Evolutionary conservation across 2,113 vertebrate genomes (phyloP), one percentile per base, ranked within the genome.

Genomic region (Phocoena sinus): DNA sequence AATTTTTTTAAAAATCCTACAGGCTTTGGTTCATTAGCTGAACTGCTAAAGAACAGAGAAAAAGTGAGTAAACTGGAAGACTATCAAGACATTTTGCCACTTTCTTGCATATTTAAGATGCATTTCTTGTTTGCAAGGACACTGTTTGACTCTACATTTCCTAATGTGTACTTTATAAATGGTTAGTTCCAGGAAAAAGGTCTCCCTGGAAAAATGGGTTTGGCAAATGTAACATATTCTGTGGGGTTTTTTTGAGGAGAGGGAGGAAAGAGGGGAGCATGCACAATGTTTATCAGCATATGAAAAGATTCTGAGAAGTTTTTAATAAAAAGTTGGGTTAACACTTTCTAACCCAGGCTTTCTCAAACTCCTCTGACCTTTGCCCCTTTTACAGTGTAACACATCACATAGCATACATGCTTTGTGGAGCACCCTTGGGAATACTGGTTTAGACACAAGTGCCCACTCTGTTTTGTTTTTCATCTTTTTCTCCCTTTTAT

Each of bases 91-190:
- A 63, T 3, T 62, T 70, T 74, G 18, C 5, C 6, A 76, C 58
- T 76, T 92, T 87, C 58, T 70, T 76, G 21, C 20, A 65, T 82
- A 85, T 38, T 84, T 89, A 86, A 92, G 95, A 93, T 60, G 5
- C 31, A 58, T 44, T 91, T 94, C 4, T 65, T 80, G 50, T 50
- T 94, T 95, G 36, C 20, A 68, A 96, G 53, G 44, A 36, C 17
- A 62, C 3, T 88, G 15, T 71, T 89, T 73, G 38, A 91, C 38
- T 80, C 44, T 93, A 26, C 33, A 74, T 47, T 81, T 94, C 28
- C 71, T 58, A 91, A 96, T 31, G 81, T 8, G 5, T 80, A 89
- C 44, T 85, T 94, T 73, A 62, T 79, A 97, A 81, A 85, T 18
- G 26, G 10, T 25, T 33, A 92, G 23, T 79, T 36, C 8, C 11